Percentiles rank a stretch among this genome's conserved stretches.
Conservation (phyloP, 2,797 vertebrate genomes). For the Gambusia yucatana region DNA sequence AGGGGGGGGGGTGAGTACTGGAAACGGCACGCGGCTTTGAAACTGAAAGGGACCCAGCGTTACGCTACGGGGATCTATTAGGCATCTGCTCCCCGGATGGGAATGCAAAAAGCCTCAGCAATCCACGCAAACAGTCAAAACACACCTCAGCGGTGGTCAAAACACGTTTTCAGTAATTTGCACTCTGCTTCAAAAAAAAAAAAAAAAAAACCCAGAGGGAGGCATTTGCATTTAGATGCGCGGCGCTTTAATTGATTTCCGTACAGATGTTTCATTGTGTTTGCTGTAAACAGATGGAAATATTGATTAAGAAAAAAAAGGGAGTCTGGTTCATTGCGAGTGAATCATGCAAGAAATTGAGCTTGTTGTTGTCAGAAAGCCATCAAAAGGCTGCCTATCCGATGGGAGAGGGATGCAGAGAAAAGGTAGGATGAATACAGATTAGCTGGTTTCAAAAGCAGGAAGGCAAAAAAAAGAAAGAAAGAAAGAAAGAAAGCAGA, state of each 20-base stretch:
- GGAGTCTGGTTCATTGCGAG: constrained; percentile 13
- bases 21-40: constrained; percentile 51
- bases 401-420: constrained; percentile 26
- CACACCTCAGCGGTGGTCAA: constrained; percentile 34
- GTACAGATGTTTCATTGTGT: constrained; percentile 36
- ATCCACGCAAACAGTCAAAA: constrained; percentile 40
- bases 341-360: constrained; percentile 49
- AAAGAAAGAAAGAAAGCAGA: neutral
- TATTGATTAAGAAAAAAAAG: constrained; percentile 26
- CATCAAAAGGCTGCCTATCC: constrained; percentile 30
- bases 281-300: constrained; percentile 57
- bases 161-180: constrained; percentile 27
- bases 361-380: constrained; percentile 46
- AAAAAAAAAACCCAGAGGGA: neutral
- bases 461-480: too few relatives aligned
- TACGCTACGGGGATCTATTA: constrained; percentile 53
- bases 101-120: constrained; percentile 27
- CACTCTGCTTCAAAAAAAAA: constrained; percentile 6
- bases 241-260: constrained; percentile 29
- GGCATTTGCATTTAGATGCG: constrained; percentile 42
- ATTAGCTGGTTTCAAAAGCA: constrained; percentile 25
- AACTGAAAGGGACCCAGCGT: constrained; percentile 58
- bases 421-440: constrained; percentile 42
- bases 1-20: constrained; percentile 40
- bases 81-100: constrained; percentile 37